Evolutionary conservation across 2,113 vertebrate species (phyloP).

Genomic region (Urocitellus parryii): DNA sequence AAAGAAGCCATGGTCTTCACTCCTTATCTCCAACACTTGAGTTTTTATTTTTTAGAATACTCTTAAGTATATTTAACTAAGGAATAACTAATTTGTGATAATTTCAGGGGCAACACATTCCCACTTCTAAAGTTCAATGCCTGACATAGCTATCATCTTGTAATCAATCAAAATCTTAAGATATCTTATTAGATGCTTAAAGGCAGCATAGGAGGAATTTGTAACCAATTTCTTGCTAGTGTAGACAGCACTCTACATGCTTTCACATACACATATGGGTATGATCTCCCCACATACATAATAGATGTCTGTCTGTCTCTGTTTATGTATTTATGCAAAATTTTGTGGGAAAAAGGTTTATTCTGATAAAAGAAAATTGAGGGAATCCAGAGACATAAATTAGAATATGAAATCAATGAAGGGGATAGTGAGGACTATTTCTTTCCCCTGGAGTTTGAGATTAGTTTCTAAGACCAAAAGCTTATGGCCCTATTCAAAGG

Average conservation of each 20-base stretch:
- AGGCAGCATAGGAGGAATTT: background rate
- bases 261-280: background rate
- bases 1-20: background rate
- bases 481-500: background rate
- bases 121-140: background rate
- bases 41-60: background rate
- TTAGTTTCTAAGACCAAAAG: background rate
- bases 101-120: background rate
- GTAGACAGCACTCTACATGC: background rate
- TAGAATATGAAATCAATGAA: background rate
- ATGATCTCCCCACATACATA: background rate
- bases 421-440: background rate
- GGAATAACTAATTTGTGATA: background rate
- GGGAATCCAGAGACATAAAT: background rate
- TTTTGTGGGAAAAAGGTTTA: background rate
- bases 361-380: background rate
- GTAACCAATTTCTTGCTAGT: background rate
- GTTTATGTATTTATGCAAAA: background rate
- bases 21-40: background rate
- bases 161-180: background rate
- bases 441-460: background rate
- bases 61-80: slow-evolving; percentile 7
- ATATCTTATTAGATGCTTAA: slow-evolving; percentile 4
- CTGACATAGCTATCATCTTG: background rate
- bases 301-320: background rate